Percentiles rank a stretch among this genome's conserved stretches.
phyloP scores from a whole-genome alignment of 2,888 invertebrate genomes.

The Zootermopsis nevadensis region DNA sequence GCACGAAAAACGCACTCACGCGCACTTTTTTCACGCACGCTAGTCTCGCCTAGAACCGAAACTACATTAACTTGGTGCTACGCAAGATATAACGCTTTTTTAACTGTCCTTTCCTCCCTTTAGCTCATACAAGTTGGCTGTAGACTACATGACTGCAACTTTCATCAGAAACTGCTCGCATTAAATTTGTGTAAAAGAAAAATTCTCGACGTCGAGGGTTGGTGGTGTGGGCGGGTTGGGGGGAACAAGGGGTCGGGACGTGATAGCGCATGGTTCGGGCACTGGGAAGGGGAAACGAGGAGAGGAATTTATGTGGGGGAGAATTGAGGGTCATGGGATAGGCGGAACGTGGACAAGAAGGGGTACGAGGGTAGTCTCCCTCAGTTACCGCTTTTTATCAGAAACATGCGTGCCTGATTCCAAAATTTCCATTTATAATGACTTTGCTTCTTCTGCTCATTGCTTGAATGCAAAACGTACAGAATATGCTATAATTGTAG shows the following conservation, averaged over 20 bases:
- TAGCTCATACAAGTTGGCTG: conserved; percentile 14
- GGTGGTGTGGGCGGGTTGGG: conserved; percentile 38
- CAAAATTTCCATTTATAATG: conserved; percentile 1
- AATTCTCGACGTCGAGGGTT: conserved; percentile 26
- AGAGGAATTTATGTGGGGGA: conserved; percentile 16
- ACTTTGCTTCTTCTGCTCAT: neutral
- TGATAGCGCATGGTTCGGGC: conserved; percentile 38
- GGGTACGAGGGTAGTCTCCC: conserved; percentile 9
- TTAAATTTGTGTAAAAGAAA: conserved; percentile 41
- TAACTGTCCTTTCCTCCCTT: conserved; percentile 17
- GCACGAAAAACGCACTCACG: conserved; percentile 51
- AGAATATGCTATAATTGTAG: neutral
- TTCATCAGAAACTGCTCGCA: conserved; percentile 48
- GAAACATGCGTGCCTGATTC: neutral
- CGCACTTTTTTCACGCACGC: conserved; percentile 61
- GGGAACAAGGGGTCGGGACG: neutral
- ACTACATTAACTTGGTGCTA: conserved; percentile 24
- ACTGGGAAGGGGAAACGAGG: conserved; percentile 9
- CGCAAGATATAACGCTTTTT: conserved; percentile 23
- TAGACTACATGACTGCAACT: conserved; percentile 49
- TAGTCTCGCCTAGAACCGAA: conserved; percentile 37
- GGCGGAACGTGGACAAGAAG: conserved; percentile 27
- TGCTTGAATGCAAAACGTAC: neutral
- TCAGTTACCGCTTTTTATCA: neutral
- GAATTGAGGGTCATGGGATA: neutral